Conservation (phyloP, 2,888 invertebrate species). For the Temnothorax ravouxi region DNA sequence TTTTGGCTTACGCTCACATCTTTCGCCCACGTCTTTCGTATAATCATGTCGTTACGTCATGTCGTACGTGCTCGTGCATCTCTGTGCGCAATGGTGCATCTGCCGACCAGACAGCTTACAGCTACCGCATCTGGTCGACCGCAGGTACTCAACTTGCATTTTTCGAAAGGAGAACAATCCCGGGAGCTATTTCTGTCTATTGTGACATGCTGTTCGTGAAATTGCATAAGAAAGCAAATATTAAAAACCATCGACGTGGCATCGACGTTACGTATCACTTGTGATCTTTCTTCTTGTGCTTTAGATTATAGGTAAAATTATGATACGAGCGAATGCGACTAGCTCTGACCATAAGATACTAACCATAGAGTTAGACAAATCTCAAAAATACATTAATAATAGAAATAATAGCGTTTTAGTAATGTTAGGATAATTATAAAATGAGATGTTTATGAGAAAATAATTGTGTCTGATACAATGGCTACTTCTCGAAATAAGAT, state of each 20-base stretch:
- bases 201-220: constrained; percentile 31
- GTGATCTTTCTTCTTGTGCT: neutral
- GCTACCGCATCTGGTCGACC: constrained; percentile 57
- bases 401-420: neutral
- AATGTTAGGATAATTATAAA: neutral
- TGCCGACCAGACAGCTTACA: constrained; percentile 51
- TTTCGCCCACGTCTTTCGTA: neutral
- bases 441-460: neutral
- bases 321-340: neutral
- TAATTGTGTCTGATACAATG: neutral
- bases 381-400: neutral
- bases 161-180: constrained; percentile 18
- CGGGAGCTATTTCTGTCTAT: constrained; percentile 13
- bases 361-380: neutral
- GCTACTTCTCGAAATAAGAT: constrained; percentile 13
- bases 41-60: constrained; percentile 18
- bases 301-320: constrained; percentile 1
- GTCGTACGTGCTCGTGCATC: constrained; percentile 22
- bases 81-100: constrained; percentile 54
- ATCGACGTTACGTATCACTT: neutral
- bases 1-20: neutral
- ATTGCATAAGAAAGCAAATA: constrained; percentile 35
- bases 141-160: constrained; percentile 52
- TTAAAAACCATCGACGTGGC: neutral
- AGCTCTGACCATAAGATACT: neutral